A percentile compares a stretch with the other conserved stretches of the same genome.
Conservation (phyloP, 1,140 invertebrate species). For the Drosophila rhopaloa region DNA sequence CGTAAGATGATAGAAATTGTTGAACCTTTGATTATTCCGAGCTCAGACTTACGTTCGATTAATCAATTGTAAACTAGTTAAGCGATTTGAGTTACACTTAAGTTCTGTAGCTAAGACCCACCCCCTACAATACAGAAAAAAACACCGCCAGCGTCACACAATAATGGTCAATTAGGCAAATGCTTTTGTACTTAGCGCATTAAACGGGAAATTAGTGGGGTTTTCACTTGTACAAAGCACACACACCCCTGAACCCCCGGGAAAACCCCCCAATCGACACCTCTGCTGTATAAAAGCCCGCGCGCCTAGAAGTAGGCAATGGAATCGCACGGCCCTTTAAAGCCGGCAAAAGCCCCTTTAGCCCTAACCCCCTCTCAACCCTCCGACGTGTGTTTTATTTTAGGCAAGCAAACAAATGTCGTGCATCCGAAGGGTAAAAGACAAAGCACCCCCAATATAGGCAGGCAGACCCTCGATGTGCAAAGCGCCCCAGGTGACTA, state of each 20-base stretch:
- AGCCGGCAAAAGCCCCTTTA: conserved; percentile 20
- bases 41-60: conserved; percentile 36
- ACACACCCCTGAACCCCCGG: conserved; percentile 6
- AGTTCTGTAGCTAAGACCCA: conserved; percentile 60
- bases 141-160: conserved; percentile 26
- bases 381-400: conserved; percentile 60
- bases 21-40: conserved; percentile 58
- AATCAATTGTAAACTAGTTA: conserved; percentile 70
- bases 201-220: conserved; percentile 66
- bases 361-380: conserved; percentile 44
- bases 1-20: conserved; percentile 80
- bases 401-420: conserved; percentile 84
- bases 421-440: conserved; percentile 84
- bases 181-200: conserved; percentile 76
- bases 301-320: conserved; percentile 54
- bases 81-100: conserved; percentile 71
- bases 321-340: conserved; percentile 19
- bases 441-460: conserved; percentile 82
- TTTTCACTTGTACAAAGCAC: conserved; percentile 69
- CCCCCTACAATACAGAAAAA: conserved; percentile 21
- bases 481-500: conserved; percentile 83
- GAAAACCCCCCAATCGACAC: conserved; percentile 1
- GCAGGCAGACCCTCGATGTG: conserved; percentile 79
- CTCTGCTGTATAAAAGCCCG: conserved; percentile 31
- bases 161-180: conserved; percentile 65